phyloP scores from a whole-genome alignment of 2,888 invertebrate genomes.

The Crioceris asparagi region DNA sequence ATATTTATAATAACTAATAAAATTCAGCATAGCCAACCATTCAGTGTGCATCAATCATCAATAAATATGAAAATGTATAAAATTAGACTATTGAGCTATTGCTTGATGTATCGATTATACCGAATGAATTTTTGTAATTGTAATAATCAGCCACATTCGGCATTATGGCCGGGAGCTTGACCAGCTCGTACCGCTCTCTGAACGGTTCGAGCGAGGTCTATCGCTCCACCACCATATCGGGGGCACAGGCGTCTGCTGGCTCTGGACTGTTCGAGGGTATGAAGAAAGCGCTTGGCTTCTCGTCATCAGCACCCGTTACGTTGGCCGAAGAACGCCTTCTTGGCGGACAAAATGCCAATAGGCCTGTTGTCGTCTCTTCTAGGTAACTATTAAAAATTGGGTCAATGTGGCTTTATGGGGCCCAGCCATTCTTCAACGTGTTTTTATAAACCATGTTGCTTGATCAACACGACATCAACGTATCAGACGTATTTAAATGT shows the following conservation, averaged over 20 bases:
- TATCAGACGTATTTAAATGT: no score
- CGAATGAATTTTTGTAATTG: slow-evolving; percentile 19
- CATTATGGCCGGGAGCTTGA: slow-evolving; percentile 40
- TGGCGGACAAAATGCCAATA: no score
- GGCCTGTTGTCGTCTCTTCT: slow-evolving; percentile 23
- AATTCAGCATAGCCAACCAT: no score
- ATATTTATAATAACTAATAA: no score
- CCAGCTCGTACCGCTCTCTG: slow-evolving; percentile 52
- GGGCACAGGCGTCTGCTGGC: slow-evolving; percentile 27
- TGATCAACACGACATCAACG: no score
- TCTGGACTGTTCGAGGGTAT: slow-evolving; percentile 48
- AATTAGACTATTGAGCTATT: slow-evolving; percentile 10
- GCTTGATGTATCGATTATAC: slow-evolving; percentile 5
- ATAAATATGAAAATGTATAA: slow-evolving; percentile 5
- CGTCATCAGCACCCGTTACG: no score
- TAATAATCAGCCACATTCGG: slow-evolving; percentile 12
- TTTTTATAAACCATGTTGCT: no score
- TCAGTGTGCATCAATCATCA: background rate
- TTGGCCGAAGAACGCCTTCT: slow-evolving; percentile 21
- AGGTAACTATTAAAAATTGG: no score
- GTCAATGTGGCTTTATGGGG: no score
- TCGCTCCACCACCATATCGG: slow-evolving; percentile 48
- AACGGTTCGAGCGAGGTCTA: slow-evolving; percentile 47
- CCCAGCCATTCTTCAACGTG: no score
- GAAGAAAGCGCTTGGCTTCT: slow-evolving; percentile 49